These are phyloP conservation scores for Perca fluviatilis DNA, from an alignment of 2,113 vertebrate species.

Conservation along the genomic window DNA sequence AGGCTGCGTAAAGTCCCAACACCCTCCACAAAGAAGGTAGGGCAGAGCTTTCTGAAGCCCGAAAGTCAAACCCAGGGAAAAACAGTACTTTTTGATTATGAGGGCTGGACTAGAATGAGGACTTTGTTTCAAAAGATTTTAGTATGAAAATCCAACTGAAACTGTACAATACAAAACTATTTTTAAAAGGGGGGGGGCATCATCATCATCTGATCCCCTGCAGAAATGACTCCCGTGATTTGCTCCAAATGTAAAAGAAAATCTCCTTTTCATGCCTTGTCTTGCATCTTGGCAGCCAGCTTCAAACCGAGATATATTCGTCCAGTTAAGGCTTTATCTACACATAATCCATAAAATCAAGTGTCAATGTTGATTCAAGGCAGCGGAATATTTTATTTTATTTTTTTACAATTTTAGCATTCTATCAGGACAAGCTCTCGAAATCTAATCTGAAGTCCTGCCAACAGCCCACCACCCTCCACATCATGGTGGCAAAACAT, in stretches of 20 bases:
- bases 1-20: not conserved
- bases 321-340: not conserved
- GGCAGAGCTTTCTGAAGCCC: not conserved
- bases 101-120: not conserved
- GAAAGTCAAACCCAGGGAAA: not conserved
- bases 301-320: not conserved
- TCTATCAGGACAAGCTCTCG: conserved; percentile 23
- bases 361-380: conserved; percentile 19
- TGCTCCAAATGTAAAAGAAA: conserved; percentile 13
- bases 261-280: not conserved
- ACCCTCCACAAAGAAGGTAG: not conserved
- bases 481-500: conserved; percentile 76
- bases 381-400: not conserved
- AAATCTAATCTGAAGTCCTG: conserved; percentile 60
- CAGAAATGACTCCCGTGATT: not conserved
- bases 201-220: not conserved
- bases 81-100: not conserved
- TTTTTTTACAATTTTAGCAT: conserved; percentile 2
- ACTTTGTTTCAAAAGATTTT: not conserved
- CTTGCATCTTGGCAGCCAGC: not conserved
- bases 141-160: not conserved
- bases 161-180: not conserved
- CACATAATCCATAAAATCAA: not conserved
- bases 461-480: conserved; percentile 63
- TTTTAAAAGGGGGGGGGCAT: not conserved